Evolutionary conservation across 2,888 invertebrate genomes (phyloP).

Genomic region (Pseudolycoriella hygida): DNA sequence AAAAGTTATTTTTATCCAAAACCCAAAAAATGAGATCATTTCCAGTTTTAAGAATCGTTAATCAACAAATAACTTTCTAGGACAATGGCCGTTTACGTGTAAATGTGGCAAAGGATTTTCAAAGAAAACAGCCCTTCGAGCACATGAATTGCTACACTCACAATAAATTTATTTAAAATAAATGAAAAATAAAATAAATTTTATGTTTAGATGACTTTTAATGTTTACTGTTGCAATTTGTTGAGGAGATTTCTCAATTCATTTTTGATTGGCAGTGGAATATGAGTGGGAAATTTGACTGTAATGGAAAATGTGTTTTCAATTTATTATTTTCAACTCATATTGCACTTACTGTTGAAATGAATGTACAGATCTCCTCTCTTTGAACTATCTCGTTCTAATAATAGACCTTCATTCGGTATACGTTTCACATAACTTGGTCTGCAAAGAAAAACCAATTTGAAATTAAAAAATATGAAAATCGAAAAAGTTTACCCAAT

Average conservation of each 20-base stretch:
- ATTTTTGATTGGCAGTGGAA: conserved; percentile 23
- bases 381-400: conserved; percentile 38
- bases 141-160: background rate
- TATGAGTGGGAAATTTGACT: conserved; percentile 35
- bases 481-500: conserved; percentile 30
- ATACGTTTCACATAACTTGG: conserved; percentile 52
- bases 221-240: background rate
- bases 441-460: no score
- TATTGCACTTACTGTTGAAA: conserved; percentile 35
- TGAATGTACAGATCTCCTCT: conserved; percentile 52
- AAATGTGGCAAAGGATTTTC: conserved; percentile 19
- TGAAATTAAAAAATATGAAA: conserved; percentile 6
- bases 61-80: no score
- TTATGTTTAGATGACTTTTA: background rate
- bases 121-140: conserved; percentile 5
- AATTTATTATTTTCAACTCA: background rate
- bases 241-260: background rate
- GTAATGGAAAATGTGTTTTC: conserved; percentile 6
- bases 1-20: no score
- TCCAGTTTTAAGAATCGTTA: no score
- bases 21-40: no score
- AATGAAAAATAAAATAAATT: background rate
- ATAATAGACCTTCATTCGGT: conserved; percentile 54
- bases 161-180: background rate
- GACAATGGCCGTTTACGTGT: conserved; percentile 30